These are phyloP conservation scores for Glossosoma conforme DNA, from an alignment of 1,140 invertebrate genomes.

Conservation along the genomic window DNA sequence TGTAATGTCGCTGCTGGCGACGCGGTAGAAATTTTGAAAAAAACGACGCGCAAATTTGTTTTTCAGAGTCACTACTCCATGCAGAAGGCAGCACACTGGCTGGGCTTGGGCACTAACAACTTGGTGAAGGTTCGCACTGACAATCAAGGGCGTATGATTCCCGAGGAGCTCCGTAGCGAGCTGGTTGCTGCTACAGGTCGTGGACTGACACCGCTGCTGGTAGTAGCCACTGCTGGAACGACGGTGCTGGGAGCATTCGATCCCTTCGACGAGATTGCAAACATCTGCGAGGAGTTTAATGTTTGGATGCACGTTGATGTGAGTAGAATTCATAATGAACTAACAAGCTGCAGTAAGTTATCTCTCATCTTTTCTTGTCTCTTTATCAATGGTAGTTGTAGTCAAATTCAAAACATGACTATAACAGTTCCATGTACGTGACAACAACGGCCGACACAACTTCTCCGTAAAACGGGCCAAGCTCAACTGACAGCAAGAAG, in stretches of 20 bases:
- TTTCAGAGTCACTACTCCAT: constrained; percentile 81
- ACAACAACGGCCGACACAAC: no score
- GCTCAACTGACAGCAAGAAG: no score
- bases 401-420: no score
- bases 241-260: constrained; percentile 83
- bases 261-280: constrained; percentile 67
- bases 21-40: no score
- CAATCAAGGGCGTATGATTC: constrained; percentile 59
- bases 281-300: constrained; percentile 56
- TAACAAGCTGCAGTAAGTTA: no score
- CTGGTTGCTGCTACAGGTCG: constrained; percentile 46
- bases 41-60: no score
- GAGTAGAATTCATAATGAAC: no score
- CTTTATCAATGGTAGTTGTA: no score
- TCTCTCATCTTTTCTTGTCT: no score
- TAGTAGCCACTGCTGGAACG: constrained; percentile 70
- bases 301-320: constrained; percentile 88
- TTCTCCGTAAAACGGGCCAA: no score
- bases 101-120: constrained; percentile 76
- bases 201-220: constrained; percentile 59
- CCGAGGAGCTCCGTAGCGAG: constrained; percentile 51
- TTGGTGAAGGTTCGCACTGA: constrained; percentile 66
- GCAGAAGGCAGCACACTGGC: constrained; percentile 70
- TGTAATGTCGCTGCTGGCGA: background rate
- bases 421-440: no score